These are phyloP conservation scores for Samia ricini DNA, from an alignment of 1,140 invertebrate genomes.

Conservation along the genomic window DNA sequence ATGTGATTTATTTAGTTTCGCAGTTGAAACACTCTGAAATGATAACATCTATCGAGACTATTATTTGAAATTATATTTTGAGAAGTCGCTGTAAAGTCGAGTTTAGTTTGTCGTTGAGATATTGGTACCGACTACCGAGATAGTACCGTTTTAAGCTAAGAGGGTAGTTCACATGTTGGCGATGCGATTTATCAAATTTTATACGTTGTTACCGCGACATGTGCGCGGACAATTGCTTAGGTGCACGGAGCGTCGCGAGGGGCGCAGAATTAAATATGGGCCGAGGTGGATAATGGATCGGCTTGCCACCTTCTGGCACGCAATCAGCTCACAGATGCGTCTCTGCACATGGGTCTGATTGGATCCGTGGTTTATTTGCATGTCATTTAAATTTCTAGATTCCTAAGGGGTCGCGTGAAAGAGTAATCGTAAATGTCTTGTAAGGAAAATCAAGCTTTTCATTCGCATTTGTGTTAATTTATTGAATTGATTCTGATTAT, in stretches of 20 bases:
- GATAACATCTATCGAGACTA: neutral
- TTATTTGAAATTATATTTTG: neutral
- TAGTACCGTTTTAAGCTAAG: slow-evolving; percentile 66
- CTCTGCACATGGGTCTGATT: slow-evolving; percentile 31
- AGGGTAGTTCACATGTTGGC: slow-evolving; percentile 75
- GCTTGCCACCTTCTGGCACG: slow-evolving; percentile 57
- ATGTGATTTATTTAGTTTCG: neutral
- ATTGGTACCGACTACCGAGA: neutral
- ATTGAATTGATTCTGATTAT: neutral
- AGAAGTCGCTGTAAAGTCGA: neutral
- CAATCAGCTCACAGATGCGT: slow-evolving; percentile 61
- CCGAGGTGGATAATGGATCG: slow-evolving; percentile 73
- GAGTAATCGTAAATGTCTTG: neutral
- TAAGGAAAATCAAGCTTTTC: neutral
- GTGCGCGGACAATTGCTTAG: slow-evolving; percentile 63
- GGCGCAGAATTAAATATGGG: slow-evolving; percentile 65
- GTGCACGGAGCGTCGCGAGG: slow-evolving; percentile 29
- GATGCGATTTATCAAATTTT: slow-evolving; percentile 75
- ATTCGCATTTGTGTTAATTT: neutral
- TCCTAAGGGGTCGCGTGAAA: neutral
- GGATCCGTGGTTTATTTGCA: slow-evolving; percentile 22
- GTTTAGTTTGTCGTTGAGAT: neutral
- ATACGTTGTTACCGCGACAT: slow-evolving; percentile 61
- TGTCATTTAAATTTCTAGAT: neutral
- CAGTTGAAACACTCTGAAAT: neutral